Conservation (phyloP, 2,888 invertebrate genomes). For the Caradrina clavipalpis region DNA sequence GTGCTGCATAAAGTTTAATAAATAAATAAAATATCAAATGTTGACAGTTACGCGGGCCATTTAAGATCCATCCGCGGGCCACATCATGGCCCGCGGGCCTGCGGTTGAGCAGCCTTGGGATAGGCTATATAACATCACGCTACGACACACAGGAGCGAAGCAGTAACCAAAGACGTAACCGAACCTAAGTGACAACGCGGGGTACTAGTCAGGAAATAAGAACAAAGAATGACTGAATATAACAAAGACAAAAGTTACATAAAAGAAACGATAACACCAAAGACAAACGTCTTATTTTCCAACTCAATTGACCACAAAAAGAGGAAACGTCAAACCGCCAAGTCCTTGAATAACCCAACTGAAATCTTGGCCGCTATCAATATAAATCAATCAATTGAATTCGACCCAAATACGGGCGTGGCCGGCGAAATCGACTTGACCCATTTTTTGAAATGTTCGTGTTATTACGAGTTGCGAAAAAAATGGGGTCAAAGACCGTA, state of each 20-base stretch:
- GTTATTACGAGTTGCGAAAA: slow-evolving; percentile 74
- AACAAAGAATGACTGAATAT: too few relatives aligned
- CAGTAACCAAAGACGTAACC: too few relatives aligned
- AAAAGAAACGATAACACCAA: slow-evolving; percentile 12
- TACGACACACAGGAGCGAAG: too few relatives aligned
- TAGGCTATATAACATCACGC: too few relatives aligned
- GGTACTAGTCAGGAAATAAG: too few relatives aligned
- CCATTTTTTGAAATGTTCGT: slow-evolving; percentile 80
- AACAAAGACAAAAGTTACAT: slow-evolving; percentile 9
- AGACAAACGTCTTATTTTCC: slow-evolving; percentile 13
- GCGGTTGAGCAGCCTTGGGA: too few relatives aligned
- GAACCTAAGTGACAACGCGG: too few relatives aligned
- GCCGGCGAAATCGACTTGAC: slow-evolving; percentile 78
- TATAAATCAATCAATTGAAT: slow-evolving; percentile 78
- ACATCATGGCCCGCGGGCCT: too few relatives aligned
- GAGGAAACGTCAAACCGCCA: slow-evolving; percentile 46
- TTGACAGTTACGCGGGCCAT: too few relatives aligned
- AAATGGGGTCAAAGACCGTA: slow-evolving; percentile 78
- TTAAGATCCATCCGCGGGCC: too few relatives aligned
- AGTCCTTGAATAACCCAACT: slow-evolving; percentile 59
- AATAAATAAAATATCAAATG: too few relatives aligned
- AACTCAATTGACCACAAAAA: slow-evolving; percentile 30
- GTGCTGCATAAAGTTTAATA: too few relatives aligned
- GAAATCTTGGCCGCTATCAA: slow-evolving; percentile 50
- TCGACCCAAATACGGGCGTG: slow-evolving; percentile 80